These are phyloP conservation scores for Callorhinus ursinus DNA, from an alignment of 2,113 vertebrate species.

Conservation along the genomic window DNA sequence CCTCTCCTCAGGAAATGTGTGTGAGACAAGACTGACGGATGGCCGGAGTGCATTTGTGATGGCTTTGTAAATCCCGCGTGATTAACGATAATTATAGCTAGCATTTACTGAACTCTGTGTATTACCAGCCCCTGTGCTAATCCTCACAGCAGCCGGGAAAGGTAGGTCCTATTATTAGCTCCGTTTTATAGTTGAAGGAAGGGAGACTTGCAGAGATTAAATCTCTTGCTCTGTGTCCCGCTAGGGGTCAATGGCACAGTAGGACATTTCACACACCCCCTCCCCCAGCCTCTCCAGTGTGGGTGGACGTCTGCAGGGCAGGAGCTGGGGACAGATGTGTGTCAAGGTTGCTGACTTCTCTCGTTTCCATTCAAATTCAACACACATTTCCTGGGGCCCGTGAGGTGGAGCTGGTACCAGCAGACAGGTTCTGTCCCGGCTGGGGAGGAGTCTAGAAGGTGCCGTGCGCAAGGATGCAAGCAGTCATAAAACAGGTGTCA, in stretches of 20 bases:
- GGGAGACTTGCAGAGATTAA: neutral
- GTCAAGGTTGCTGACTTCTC: neutral
- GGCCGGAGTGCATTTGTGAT: neutral
- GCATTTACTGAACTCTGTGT: neutral
- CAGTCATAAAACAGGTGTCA: fast-evolving
- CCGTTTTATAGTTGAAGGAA: neutral
- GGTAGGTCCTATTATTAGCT: slow-evolving; percentile 56
- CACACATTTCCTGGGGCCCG: neutral
- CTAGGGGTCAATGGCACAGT: neutral
- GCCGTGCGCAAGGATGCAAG: too few species aligned
- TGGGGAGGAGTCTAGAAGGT: neutral
- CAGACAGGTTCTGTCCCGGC: neutral
- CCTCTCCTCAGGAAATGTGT: neutral
- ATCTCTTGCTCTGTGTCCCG: neutral
- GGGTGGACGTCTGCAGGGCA: fast-evolving
- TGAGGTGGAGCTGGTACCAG: neutral
- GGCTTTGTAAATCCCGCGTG: slow-evolving; percentile 40
- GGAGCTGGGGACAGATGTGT: neutral
- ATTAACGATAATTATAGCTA: slow-evolving; percentile 24
- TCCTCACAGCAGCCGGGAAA: neutral
- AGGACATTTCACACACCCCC: fast-evolving
- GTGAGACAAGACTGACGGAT: fast-evolving
- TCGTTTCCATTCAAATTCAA: neutral
- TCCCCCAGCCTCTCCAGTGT: neutral
- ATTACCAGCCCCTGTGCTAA: slow-evolving; percentile 48